Percentiles rank a stretch among this genome's conserved stretches.
Evolutionary conservation across 2,797 vertebrate species (phyloP).

Genomic region (Gila robusta): DNA sequence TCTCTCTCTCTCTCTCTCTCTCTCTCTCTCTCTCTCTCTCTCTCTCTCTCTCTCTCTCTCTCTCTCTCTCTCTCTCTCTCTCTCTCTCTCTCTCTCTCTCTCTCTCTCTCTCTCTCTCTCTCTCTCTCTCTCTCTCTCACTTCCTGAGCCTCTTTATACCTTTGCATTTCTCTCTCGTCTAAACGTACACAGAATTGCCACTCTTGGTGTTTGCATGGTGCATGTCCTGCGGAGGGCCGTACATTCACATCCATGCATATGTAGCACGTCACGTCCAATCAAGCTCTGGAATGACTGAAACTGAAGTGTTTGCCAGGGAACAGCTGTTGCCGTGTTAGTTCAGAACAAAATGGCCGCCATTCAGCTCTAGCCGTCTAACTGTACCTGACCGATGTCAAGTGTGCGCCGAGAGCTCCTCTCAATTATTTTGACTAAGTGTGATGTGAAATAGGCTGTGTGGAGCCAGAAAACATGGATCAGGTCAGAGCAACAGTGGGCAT

Average conservation of each 20-base stretch:
- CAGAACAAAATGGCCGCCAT: constrained; percentile 73
- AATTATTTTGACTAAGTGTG: constrained; percentile 26
- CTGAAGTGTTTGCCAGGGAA: constrained; percentile 71
- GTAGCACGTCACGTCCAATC: constrained; percentile 75
- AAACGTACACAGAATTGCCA: neutral
- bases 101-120: constrained; percentile 45
- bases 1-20: neutral
- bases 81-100: constrained; percentile 50
- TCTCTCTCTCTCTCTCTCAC: constrained; percentile 49
- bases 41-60: neutral
- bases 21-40: neutral
- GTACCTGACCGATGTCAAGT: constrained; percentile 69
- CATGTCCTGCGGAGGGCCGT: constrained; percentile 60
- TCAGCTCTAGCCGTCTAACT: constrained; percentile 66
- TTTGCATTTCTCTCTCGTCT: neutral
- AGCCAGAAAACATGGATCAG: neutral
- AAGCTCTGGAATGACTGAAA: constrained; percentile 69
- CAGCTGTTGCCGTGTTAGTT: constrained; percentile 77
- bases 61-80: constrained; percentile 54
- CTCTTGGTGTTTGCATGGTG: constrained; percentile 62
- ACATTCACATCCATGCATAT: constrained; percentile 70
- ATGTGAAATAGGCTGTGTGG: neutral
- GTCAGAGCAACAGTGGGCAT: neutral
- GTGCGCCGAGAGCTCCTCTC: constrained; percentile 46
- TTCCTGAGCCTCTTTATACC: neutral